Conservation (phyloP, 2,113 vertebrate genomes). For the Xyrauchen texanus region DNA sequence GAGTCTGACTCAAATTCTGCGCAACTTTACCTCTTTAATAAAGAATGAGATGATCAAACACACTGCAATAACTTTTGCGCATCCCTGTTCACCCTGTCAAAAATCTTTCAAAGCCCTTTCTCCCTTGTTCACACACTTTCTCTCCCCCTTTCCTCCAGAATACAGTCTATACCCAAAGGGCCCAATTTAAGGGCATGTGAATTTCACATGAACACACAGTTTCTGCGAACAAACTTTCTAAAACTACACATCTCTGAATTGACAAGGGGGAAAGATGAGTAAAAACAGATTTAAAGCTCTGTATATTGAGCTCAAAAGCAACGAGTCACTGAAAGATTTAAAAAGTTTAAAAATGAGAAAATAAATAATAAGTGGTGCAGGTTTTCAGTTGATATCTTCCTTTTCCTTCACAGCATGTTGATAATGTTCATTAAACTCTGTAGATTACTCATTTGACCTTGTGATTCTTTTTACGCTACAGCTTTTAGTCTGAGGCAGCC, state of each 20-base stretch:
- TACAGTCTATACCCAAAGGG: constrained; percentile 71
- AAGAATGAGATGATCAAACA: constrained; percentile 37
- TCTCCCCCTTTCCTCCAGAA: constrained; percentile 38
- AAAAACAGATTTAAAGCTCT: too few relatives aligned
- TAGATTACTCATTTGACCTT: too few relatives aligned
- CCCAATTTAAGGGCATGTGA: constrained; percentile 74
- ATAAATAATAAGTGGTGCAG: too few relatives aligned
- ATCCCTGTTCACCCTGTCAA: constrained; percentile 17
- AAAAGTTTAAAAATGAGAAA: too few relatives aligned
- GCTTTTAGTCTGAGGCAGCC: too few relatives aligned
- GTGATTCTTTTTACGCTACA: too few relatives aligned
- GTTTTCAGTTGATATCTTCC: too few relatives aligned
- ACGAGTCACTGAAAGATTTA: too few relatives aligned
- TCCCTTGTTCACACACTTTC: constrained; percentile 19
- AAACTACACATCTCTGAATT: constrained; percentile 46
- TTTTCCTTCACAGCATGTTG: too few relatives aligned
- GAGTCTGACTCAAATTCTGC: constrained; percentile 57
- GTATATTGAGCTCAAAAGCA: too few relatives aligned
- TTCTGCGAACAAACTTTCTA: constrained; percentile 47
- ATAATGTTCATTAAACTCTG: too few relatives aligned
- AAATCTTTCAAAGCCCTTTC: constrained; percentile 42
- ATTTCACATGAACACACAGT: constrained; percentile 65
- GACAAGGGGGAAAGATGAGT: constrained; percentile 43
- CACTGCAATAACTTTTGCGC: constrained; percentile 33
- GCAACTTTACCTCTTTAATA: too few relatives aligned